Conservation (phyloP, 2,797 vertebrate genomes). For the Hoplostethus mediterraneus region DNA sequence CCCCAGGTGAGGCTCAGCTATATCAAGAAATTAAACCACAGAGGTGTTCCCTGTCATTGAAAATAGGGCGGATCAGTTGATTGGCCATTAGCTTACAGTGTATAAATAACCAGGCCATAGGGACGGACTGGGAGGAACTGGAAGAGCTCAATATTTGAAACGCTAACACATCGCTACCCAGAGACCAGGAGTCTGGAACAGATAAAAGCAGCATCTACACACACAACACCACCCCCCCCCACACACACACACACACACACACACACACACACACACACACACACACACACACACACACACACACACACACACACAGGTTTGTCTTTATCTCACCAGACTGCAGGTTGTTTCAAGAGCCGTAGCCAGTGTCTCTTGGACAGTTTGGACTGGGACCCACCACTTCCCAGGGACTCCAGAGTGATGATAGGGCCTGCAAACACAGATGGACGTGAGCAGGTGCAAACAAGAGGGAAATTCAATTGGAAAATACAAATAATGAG, state of each 20-base stretch:
- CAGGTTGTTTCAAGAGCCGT: slow-evolving; percentile 90
- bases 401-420: slow-evolving; percentile 87
- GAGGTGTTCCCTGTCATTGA: slow-evolving; percentile 26
- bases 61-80: slow-evolving; percentile 34
- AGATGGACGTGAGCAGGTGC: slow-evolving; percentile 39
- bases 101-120: slow-evolving; percentile 34
- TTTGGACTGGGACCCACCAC: slow-evolving; percentile 82
- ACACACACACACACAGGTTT: slow-evolving; percentile 1
- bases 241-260: slow-evolving; percentile 1
- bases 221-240: too few relatives aligned
- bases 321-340: slow-evolving; percentile 92
- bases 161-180: slow-evolving; percentile 4
- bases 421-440: slow-evolving; percentile 87
- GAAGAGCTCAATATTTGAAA: slow-evolving; percentile 23
- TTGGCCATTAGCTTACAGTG: slow-evolving; percentile 7
- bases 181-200: slow-evolving; percentile 4
- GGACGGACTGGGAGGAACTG: slow-evolving; percentile 16
- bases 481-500: slow-evolving; percentile 36
- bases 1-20: slow-evolving; percentile 9
- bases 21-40: slow-evolving; percentile 22
- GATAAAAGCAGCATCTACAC: background rate
- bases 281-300: slow-evolving; percentile 5
- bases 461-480: slow-evolving; percentile 27
- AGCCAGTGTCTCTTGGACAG: slow-evolving; percentile 91
- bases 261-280: slow-evolving; percentile 2